Percentiles rank a stretch among this genome's conserved stretches.
Conservation (phyloP, 2,797 vertebrate genomes). For the Setipinna tenuifilis region DNA sequence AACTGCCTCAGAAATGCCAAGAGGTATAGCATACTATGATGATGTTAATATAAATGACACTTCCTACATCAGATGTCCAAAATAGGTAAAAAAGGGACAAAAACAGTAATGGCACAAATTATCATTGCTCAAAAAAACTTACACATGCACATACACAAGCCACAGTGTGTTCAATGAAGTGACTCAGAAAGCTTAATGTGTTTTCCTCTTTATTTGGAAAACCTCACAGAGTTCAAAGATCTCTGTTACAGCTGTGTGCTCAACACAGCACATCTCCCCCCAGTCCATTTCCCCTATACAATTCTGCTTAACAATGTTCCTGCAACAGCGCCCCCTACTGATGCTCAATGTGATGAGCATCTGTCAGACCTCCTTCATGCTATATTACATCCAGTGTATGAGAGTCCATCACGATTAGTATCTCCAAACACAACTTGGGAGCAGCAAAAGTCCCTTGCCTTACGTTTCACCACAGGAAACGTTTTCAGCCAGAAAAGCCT, state of each 20-base stretch:
- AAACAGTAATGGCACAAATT: neutral
- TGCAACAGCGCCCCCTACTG: neutral
- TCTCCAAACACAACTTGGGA: neutral
- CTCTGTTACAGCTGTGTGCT: neutral
- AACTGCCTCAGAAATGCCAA: neutral
- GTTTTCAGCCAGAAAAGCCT: neutral
- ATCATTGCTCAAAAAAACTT: neutral
- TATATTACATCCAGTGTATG: neutral
- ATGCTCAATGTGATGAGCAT: neutral
- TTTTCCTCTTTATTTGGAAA: constrained; percentile 1
- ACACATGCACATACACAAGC: neutral
- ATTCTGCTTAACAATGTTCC: neutral
- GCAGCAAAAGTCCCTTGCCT: neutral
- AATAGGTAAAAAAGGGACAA: neutral
- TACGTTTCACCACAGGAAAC: neutral
- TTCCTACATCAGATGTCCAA: neutral
- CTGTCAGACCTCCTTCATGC: neutral
- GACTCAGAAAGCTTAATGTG: neutral
- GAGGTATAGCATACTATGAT: neutral
- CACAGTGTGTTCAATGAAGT: neutral
- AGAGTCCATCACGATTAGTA: neutral
- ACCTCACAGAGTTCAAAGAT: neutral
- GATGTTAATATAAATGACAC: neutral
- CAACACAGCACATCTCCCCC: neutral
- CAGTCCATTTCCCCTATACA: neutral